A percentile compares a stretch with the other conserved stretches of the same genome.
These are phyloP conservation scores for Solenodon paradoxus DNA, from an alignment of 2,113 vertebrate genomes.

Conservation along the genomic window DNA sequence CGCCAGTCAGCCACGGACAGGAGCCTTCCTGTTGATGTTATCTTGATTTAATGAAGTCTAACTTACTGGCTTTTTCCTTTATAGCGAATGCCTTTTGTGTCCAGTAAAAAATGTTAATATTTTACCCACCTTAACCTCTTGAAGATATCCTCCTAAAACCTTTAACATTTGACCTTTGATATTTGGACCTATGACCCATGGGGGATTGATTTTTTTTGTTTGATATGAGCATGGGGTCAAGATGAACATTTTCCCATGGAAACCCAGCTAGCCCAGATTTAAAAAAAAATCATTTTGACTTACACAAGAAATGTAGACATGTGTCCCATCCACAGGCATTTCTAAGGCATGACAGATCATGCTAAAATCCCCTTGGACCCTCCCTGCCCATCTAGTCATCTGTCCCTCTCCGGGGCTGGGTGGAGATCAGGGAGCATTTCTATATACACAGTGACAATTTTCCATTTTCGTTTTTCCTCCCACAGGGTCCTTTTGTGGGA, in stretches of 20 bases:
- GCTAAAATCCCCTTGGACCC: not conserved
- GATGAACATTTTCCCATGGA: not conserved
- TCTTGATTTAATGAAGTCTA: conserved; percentile 36
- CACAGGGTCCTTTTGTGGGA: not conserved
- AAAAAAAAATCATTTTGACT: not conserved
- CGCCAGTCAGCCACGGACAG: not conserved
- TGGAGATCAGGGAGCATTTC: not conserved
- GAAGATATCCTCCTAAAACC: not conserved
- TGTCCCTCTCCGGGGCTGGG: not conserved
- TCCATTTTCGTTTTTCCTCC: not conserved
- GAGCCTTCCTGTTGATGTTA: not conserved
- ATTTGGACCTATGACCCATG: not conserved
- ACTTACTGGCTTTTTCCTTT: conserved; percentile 5
- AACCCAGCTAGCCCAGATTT: not conserved
- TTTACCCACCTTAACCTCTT: not conserved
- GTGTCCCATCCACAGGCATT: not conserved
- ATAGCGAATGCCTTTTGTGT: not conserved
- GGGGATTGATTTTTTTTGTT: not conserved
- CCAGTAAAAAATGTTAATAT: not conserved
- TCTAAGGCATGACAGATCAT: not conserved
- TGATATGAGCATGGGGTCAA: not conserved
- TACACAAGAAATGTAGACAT: not conserved
- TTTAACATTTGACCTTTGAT: not conserved
- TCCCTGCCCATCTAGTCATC: not conserved
- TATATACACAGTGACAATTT: not conserved